Percentiles rank a stretch among this genome's conserved stretches.
Evolutionary conservation across 1,140 invertebrate species (phyloP).

Genomic region (Zaprionus ornatus): DNA sequence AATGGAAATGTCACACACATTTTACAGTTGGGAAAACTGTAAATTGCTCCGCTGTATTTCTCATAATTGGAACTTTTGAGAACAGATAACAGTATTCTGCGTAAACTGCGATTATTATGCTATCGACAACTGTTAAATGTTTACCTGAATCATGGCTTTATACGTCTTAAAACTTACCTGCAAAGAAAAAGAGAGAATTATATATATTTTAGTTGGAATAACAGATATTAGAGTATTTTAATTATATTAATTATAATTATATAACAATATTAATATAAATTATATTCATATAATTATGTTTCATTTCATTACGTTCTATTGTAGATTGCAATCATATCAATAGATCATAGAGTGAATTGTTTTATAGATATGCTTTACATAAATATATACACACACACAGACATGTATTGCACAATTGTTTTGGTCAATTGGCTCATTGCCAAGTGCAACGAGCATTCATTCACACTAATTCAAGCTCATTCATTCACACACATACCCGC

Average conservation of each 20-base stretch:
- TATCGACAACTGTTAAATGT: neutral
- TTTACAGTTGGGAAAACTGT: neutral
- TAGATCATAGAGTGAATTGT: neutral
- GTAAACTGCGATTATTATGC: neutral
- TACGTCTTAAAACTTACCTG: slow-evolving; percentile 53
- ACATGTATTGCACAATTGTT: neutral
- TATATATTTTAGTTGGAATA: neutral
- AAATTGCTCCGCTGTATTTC: slow-evolving; percentile 4
- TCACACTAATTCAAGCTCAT: slow-evolving; percentile 28
- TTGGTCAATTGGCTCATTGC: slow-evolving; percentile 29
- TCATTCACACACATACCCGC: slow-evolving; percentile 38
- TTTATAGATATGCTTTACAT: slow-evolving; percentile 3
- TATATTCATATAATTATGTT: neutral
- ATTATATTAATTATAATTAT: neutral
- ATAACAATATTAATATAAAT: neutral
- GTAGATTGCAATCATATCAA: neutral
- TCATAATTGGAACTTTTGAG: neutral
- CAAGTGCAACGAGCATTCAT: slow-evolving; percentile 43
- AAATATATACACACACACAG: neutral
- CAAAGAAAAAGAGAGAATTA: slow-evolving; percentile 35
- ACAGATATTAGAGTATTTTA: neutral
- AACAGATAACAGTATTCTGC: neutral
- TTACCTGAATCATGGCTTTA: slow-evolving; percentile 20
- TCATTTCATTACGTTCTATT: neutral
- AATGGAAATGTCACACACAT: neutral